These are phyloP conservation scores for Hyposoter dolosus DNA, from an alignment of 2,888 invertebrate species.

Conservation along the genomic window DNA sequence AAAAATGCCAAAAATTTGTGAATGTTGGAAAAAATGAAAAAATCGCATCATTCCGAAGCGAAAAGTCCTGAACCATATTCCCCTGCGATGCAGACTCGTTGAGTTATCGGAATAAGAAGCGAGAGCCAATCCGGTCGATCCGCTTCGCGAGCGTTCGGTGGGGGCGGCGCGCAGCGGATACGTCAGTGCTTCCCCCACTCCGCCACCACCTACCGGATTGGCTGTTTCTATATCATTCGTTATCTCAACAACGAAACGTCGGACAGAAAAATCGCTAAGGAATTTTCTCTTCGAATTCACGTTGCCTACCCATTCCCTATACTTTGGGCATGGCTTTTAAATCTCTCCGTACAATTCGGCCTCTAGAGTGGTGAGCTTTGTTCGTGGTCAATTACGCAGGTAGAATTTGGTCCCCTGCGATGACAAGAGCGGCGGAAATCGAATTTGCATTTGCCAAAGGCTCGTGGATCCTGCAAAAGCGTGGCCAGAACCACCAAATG, in stretches of 20 bases:
- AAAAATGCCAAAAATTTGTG: background rate
- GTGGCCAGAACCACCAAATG: constrained; percentile 35
- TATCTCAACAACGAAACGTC: background rate
- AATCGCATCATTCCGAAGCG: background rate
- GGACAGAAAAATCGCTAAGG: background rate
- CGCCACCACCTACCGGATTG: background rate
- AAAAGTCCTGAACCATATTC: background rate
- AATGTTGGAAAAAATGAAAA: background rate
- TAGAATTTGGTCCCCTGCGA: constrained; percentile 41
- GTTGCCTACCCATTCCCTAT: background rate
- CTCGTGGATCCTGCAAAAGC: constrained; percentile 34
- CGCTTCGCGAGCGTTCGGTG: background rate
- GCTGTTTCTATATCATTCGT: background rate
- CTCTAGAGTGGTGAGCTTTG: background rate
- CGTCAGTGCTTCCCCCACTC: too few relatives aligned
- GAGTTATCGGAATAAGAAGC: background rate
- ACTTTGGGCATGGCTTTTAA: background rate
- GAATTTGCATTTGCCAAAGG: constrained; percentile 70
- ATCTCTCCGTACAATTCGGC: background rate
- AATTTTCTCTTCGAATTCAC: background rate
- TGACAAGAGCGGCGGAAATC: constrained; percentile 63
- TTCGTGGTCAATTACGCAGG: background rate
- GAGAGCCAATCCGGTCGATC: background rate
- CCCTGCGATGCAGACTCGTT: background rate
- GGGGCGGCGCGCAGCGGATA: too few relatives aligned